Evolutionary conservation across 2,113 vertebrate species (phyloP), one percentile per base, ranked within the genome.

Genomic region (Rhabdomys dilectus): DNA sequence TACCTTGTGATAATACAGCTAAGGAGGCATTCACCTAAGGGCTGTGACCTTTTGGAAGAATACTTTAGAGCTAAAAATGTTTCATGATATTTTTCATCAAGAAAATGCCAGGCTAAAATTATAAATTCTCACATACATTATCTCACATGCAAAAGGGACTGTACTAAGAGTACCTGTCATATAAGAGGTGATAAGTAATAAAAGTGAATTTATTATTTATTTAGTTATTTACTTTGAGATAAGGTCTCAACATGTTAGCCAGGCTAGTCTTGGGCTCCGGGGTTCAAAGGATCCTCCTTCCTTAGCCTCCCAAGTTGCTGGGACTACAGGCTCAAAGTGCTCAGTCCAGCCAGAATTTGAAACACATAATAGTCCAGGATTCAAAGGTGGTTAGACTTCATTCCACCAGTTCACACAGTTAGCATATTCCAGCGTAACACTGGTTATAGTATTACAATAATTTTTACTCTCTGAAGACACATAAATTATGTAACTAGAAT

Each of bases 401-500:
- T 24, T 58, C 31, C 15, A 12, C 62, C 51, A 51, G 51, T 10
- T 11, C 75, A 81, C 19, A 85, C 24, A 92, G 75, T 17, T 81
- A 64, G 36, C 39, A 93, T 64, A 86, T 34, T 73, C 76, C n/a
- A 78, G 3, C 70, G 21, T 78, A 87, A 97, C 31, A 84, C 16
- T 93, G 45, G 84, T 75, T n/a, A 64, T 8, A 82, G 68, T 36
- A 75, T 21, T 88, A 12, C 31, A 77, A 45, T 5, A 13, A 16
- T 87, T 97, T 92, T 68, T 66, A 77, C 1, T 82, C 15, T 11
- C 48, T n/a, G 36, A 26, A 81, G 51, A 39, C 15, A 86, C 90
- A 72, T 78, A 86, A 95, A 92, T 84, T 64, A 95, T 22, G 9
- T 62, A 91, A 78, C 58, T 42, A 39, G 48, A 81, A 96, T 77